Base-by-base conservation (phyloP, 2,888 invertebrate genomes). In the Laothoe populi region DNA sequence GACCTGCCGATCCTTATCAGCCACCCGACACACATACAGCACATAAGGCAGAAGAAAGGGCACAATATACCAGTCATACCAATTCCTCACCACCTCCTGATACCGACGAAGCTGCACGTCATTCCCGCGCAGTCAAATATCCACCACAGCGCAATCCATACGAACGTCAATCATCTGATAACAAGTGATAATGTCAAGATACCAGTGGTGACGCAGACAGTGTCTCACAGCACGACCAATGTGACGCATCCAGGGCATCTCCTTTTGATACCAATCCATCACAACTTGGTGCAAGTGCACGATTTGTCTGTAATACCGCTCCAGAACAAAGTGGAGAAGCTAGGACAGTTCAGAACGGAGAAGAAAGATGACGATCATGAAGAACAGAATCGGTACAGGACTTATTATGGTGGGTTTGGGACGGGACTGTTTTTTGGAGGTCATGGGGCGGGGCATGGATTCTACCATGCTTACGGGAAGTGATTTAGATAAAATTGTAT, bases 381-480 rank as follows among this genome's bases (percentile, higher is more conserved):
- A 24, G 77, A 82, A 23, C 66, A 74, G 13, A 86, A 82, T 31
- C 74, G 75, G 38, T 88, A 79, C 62, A 75, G 90, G 57, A 87
- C 83, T 1, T 87, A 87, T 40, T 82, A 86, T 62, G 92, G 92
- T 0, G 92, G 92, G 2, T 90, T 83, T 53, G 92, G 92, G 0
- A 81, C 80, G 0, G 90, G 90, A 0, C 72, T 90, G 66, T 82
- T 82, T 24, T 89, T 84, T 19, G 92, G 92, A 0, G 92, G 92
- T 0, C 90, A 90, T 11, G 92, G 92, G 0, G 85, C 90, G 0
- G 92, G 92, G 0, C 92, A 92, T 59, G 92, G 92, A 0, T 91
- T 84, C 70, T 90, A 53, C 19, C 53, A 89, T 67, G 76, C 87
- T 35, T 88, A 86, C 65, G 88, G 89, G 63, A 84, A 79, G 68